Evolutionary conservation across 1,140 invertebrate species (phyloP).

Genomic region (Drosophila prosaltans): DNA sequence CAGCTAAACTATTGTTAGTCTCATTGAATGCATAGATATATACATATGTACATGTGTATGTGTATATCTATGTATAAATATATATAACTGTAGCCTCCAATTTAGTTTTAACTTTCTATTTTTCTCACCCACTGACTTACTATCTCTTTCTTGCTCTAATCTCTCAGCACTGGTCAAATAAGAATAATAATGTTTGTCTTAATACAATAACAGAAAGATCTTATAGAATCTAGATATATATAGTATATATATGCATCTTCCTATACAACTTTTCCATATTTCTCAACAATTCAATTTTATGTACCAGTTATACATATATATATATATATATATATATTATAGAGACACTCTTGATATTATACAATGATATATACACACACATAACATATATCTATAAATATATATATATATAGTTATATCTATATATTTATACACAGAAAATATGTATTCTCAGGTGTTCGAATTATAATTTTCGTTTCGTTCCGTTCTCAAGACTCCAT

Average conservation of each 20-base stretch:
- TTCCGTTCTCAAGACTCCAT: constrained; percentile 48
- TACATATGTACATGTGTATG: constrained; percentile 5
- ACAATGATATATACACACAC: constrained; percentile 18
- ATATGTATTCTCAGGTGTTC: constrained; percentile 74
- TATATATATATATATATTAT: background rate
- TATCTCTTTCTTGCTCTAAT: constrained; percentile 3
- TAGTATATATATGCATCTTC: background rate
- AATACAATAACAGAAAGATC: background rate
- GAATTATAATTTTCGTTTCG: constrained; percentile 61
- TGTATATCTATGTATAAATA: background rate
- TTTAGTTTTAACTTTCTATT: background rate
- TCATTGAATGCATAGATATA: constrained; percentile 25
- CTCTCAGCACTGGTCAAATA: constrained; percentile 6
- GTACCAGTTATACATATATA: background rate
- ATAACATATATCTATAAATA: constrained; percentile 7
- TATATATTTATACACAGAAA: constrained; percentile 30
- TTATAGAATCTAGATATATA: constrained; percentile 1
- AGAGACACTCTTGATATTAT: constrained; percentile 20
- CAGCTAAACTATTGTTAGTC: constrained; percentile 28
- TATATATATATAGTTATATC: constrained; percentile 26
- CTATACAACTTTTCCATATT: constrained; percentile 5
- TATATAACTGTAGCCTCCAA: background rate
- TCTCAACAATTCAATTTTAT: constrained; percentile 16
- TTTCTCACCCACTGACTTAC: constrained; percentile 1
- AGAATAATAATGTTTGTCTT: constrained; percentile 1